phyloP scores from a whole-genome alignment of 2,797 vertebrate genomes.

The Ammospiza maritima region DNA sequence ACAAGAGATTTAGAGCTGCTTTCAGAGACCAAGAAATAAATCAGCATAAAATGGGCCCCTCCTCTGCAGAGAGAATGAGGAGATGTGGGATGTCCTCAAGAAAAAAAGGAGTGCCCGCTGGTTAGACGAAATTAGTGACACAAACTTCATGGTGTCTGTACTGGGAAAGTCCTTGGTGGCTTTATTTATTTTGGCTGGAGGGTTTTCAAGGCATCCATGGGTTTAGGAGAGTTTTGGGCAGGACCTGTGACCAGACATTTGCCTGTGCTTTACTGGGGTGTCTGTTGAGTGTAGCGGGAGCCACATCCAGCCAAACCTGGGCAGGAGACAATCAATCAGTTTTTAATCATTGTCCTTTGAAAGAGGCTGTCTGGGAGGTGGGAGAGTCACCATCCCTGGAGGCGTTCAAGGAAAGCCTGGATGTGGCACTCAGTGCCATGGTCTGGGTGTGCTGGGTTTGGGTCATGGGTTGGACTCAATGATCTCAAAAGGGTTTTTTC shows the following conservation, averaged over 20 bases:
- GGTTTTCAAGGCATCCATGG: background rate
- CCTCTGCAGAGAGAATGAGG: background rate
- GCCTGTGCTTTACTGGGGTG: background rate
- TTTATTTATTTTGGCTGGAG: background rate
- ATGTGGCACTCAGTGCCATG: accelerated
- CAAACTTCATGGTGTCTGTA: background rate
- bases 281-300: background rate
- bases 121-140: background rate
- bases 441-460: background rate
- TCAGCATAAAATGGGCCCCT: accelerated
- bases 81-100: background rate
- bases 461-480: accelerated
- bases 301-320: background rate
- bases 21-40: background rate
- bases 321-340: background rate
- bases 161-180: background rate
- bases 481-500: background rate
- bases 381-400: background rate
- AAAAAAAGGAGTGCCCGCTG: background rate
- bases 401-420: background rate
- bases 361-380: background rate
- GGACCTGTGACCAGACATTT: background rate
- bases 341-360: background rate
- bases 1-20: background rate
- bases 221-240: background rate